These are phyloP conservation scores for Drosophila paramelanica DNA, from an alignment of 2,888 invertebrate genomes.

Conservation along the genomic window DNA sequence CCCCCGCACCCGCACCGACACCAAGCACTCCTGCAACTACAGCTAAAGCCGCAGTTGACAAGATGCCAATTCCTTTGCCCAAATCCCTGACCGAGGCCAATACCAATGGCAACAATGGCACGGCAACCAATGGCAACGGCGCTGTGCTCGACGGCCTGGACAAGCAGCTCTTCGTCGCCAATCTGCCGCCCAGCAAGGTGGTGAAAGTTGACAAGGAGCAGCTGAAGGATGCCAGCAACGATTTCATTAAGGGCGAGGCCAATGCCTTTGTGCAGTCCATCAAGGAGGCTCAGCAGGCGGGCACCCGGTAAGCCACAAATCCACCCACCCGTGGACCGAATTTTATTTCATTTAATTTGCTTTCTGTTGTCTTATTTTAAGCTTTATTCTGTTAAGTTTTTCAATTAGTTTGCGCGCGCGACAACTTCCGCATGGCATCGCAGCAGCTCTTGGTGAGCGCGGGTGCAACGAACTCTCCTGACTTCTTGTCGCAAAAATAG, in stretches of 20 bases:
- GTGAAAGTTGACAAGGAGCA: constrained; percentile 70
- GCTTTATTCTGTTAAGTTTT: constrained; percentile 24
- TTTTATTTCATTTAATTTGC: constrained; percentile 19
- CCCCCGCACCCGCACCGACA: constrained; percentile 31
- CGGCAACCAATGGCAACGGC: constrained; percentile 57
- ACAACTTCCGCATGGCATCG: constrained; percentile 48
- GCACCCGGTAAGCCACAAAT: constrained; percentile 60
- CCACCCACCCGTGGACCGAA: background rate
- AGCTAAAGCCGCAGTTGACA: constrained; percentile 32
- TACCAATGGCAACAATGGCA: constrained; percentile 38
- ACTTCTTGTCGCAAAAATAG: constrained; percentile 76
- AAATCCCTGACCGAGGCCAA: constrained; percentile 51
- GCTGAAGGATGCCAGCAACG: constrained; percentile 82
- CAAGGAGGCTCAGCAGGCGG: constrained; percentile 69
- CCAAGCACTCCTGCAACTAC: constrained; percentile 24
- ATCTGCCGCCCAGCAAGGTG: constrained; percentile 68
- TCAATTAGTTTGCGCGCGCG: constrained; percentile 49
- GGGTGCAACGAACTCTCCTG: constrained; percentile 65
- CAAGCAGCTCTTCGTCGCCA: constrained; percentile 70
- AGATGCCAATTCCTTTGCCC: constrained; percentile 71
- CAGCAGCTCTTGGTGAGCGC: constrained; percentile 19
- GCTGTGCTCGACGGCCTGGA: constrained; percentile 59
- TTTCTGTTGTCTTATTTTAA: constrained; percentile 38
- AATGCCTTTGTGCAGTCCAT: constrained; percentile 73
- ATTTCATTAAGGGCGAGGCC: constrained; percentile 81